These are phyloP conservation scores for Melanotaenia boesemani DNA, from an alignment of 2,797 vertebrate species.

Conservation along the genomic window DNA sequence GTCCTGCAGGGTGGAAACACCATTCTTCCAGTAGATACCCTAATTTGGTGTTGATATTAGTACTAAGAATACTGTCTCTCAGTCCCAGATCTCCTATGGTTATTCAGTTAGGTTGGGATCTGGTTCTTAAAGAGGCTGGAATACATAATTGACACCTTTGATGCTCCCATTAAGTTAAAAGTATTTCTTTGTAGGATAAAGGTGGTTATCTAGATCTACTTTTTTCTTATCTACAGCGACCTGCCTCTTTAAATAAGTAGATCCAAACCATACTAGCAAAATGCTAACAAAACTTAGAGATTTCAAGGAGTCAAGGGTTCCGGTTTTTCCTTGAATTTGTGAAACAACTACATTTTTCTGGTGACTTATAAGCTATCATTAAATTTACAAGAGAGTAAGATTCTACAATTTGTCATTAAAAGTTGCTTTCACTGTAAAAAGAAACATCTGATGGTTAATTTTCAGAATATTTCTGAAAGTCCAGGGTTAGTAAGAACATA, in stretches of 20 bases:
- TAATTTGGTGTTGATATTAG: no score
- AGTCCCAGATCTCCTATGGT: not conserved
- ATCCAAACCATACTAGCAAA: not conserved
- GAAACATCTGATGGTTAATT: slow-evolving; percentile 5
- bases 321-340: not conserved
- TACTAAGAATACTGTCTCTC: not conserved
- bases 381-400: not conserved
- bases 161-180: not conserved
- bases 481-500: not conserved
- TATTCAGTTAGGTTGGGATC: not conserved
- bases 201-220: not conserved
- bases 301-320: not conserved
- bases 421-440: not conserved
- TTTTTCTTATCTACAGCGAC: not conserved
- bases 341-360: not conserved
- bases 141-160: not conserved
- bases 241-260: not conserved
- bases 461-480: slow-evolving; percentile 19
- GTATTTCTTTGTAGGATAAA: not conserved
- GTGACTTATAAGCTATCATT: not conserved
- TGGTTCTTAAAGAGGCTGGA: not conserved
- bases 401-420: not conserved
- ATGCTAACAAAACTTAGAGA: not conserved
- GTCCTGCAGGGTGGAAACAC: not conserved
- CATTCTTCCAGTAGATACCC: no score